A percentile compares a stretch with the other conserved stretches of the same genome.
Evolutionary conservation across 1,140 invertebrate species (phyloP).

Genomic region (Cydia pomonella): DNA sequence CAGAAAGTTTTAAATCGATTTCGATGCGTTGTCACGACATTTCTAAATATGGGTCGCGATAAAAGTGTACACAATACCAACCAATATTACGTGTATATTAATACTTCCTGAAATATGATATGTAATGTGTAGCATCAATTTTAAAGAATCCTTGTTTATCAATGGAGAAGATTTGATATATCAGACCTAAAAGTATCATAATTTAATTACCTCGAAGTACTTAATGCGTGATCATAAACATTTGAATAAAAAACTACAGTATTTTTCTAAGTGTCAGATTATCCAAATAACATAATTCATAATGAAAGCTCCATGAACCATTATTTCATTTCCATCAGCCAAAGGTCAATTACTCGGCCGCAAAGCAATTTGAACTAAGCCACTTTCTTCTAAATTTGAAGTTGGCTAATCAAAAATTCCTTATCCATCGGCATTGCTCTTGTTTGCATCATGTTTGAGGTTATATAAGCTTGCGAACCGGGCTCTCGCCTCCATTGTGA

Average conservation of each 20-base stretch:
- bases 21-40: constrained; percentile 23
- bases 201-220: too few relatives aligned
- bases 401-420: constrained; percentile 21
- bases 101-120: not conserved
- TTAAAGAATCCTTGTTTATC: too few relatives aligned
- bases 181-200: too few relatives aligned
- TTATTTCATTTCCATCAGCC: not conserved
- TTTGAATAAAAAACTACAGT: too few relatives aligned
- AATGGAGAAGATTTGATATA: too few relatives aligned
- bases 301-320: constrained; percentile 16
- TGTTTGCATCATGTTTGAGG: constrained; percentile 9
- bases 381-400: constrained; percentile 26
- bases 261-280: not conserved
- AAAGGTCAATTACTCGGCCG: constrained; percentile 18
- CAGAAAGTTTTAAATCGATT: constrained; percentile 9
- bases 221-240: too few relatives aligned
- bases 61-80: not conserved
- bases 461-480: constrained; percentile 41
- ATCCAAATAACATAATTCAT: not conserved
- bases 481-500: constrained; percentile 40
- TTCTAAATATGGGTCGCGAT: not conserved
- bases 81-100: not conserved
- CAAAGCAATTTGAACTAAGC: constrained; percentile 21
- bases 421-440: constrained; percentile 13
- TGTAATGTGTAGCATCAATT: too few relatives aligned